These are phyloP conservation scores for Euphonia xanthogaster DNA, from an alignment of 2,797 vertebrate genomes.

Conservation along the genomic window DNA sequence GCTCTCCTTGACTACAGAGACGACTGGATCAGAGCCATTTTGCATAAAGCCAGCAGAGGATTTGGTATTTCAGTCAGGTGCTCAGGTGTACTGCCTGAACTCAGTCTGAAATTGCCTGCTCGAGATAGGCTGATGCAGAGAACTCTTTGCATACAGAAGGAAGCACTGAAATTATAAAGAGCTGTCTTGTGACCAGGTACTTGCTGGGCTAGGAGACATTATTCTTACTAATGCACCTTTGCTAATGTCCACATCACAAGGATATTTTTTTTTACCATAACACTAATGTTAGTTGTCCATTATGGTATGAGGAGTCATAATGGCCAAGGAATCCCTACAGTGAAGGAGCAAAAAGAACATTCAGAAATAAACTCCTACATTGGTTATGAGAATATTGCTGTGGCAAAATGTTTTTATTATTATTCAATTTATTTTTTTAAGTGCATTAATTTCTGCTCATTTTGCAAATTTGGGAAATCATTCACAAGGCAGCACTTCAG, in stretches of 20 bases:
- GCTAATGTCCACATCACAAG: slow-evolving; percentile 51
- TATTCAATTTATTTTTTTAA: background rate
- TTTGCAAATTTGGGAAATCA: background rate
- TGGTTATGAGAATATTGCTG: background rate
- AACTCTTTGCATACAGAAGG: slow-evolving; percentile 5
- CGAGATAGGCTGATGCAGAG: background rate
- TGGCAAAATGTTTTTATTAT: background rate
- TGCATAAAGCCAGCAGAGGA: background rate
- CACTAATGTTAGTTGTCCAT: slow-evolving; percentile 52
- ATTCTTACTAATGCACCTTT: slow-evolving; percentile 57
- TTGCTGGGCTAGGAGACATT: slow-evolving; percentile 24
- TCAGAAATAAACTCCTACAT: background rate
- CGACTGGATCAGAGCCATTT: background rate
- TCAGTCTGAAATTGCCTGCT: slow-evolving; percentile 14
- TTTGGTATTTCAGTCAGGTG: slow-evolving; percentile 47
- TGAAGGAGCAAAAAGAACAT: slow-evolving; percentile 25
- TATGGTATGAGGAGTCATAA: slow-evolving; percentile 33
- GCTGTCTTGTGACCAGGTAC: background rate
- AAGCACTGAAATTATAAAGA: slow-evolving; percentile 44
- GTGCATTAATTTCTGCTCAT: background rate
- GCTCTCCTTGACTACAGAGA: slow-evolving; percentile 22
- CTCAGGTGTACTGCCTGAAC: slow-evolving; percentile 28
- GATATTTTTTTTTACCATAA: background rate
- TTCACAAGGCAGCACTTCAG: background rate
- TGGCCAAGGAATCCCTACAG: slow-evolving; percentile 44